Evolutionary conservation across 2,888 invertebrate genomes (phyloP), one percentile per base, ranked within the genome.

Genomic region (Agrochola macilenta): DNA sequence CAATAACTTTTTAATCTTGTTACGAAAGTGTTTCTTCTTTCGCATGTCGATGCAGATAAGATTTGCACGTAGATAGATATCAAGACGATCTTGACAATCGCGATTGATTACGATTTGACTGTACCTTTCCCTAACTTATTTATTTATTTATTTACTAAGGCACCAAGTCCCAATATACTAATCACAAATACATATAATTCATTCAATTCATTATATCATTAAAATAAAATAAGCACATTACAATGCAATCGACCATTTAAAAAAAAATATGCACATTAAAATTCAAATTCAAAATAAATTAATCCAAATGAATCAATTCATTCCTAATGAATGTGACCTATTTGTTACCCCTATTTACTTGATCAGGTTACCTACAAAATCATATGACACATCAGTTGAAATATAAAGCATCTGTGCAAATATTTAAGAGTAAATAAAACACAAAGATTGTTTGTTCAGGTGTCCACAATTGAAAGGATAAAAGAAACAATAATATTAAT

Each of bases 31-130:
- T 49, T 30, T 23, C 8, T 54, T 81, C 52, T 65, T 52, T 46
- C 20, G 46, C 35, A 46, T 60, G 30, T 54, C 58, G 46, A 35
- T 43, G 5, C 17, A 8, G 77, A 81, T 78, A 74, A 69, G 49
- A 64, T 70, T 17, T 74, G 63, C 77, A 77, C 65, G 72, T 81
- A 81, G 17, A 46, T 82, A 5, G 14, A 80, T 78, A 71, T 71
- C n/a, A 64, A 61, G 43, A 26, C 9, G 63, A 54, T 61, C 20
- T 17, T 70, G 52, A 68, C 49, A 68, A 71, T 73, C 46, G 35
- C 64, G 0, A 30, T 69, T 61, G 72, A 69, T 81, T 60, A 70
- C 35, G 61, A 46, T 46, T 82, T 46, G 4, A 20, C 14, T 5
- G 17, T 61, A 30, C 17, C 17, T 14, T 57, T 80, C n/a, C n/a